These are phyloP conservation scores for Loripinus fragilis DNA, from an alignment of 2,888 invertebrate species.

Conservation along the genomic window DNA sequence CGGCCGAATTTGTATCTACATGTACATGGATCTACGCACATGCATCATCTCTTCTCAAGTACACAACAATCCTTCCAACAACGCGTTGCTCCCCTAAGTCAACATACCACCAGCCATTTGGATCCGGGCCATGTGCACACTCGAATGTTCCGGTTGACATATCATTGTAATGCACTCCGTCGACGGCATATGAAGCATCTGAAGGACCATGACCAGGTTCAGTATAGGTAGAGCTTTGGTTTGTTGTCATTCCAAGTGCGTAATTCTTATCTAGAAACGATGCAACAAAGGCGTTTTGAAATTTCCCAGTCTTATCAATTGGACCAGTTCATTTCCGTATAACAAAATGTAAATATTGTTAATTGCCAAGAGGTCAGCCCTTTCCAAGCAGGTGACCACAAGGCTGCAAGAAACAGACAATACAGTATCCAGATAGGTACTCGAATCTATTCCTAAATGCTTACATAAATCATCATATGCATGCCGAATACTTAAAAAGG, in stretches of 20 bases:
- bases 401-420: no score
- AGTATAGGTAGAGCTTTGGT: background rate
- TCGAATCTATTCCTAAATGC: no score
- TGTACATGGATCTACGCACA: background rate
- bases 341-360: no score
- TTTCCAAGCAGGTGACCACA: no score
- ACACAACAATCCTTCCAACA: background rate
- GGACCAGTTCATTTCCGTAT: no score
- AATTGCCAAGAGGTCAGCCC: no score
- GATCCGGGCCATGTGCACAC: background rate
- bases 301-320: no score
- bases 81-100: background rate
- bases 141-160: background rate
- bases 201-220: background rate
- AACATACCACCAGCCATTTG: background rate
- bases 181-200: background rate
- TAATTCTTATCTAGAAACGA: constrained; percentile 1
- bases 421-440: no score
- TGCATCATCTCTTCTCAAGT: background rate
- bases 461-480: no score
- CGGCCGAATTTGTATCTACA: no score
- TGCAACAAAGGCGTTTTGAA: no score
- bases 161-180: background rate
- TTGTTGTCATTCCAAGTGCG: background rate
- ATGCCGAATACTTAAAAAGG: no score